phyloP scores from a whole-genome alignment of 2,113 vertebrate species.

The Micronycteris hirsuta region DNA sequence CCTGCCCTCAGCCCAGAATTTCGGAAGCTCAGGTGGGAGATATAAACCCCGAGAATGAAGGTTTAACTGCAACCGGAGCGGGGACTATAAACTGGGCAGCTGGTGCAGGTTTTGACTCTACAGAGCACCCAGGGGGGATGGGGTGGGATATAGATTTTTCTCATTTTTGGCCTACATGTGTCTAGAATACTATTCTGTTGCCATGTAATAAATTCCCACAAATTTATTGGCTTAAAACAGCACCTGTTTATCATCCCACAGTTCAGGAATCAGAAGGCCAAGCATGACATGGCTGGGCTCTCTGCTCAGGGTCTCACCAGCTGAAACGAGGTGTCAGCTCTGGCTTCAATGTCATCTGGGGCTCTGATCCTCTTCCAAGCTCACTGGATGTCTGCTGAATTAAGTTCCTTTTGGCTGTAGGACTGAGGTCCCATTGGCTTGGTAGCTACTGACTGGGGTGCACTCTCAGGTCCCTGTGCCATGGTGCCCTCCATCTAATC shows the following conservation, averaged over 20 bases:
- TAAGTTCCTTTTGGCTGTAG: neutral
- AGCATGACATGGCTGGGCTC: neutral
- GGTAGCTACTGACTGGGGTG: neutral
- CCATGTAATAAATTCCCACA: neutral
- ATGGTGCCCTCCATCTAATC: neutral
- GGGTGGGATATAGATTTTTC: neutral
- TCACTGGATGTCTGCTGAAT: neutral
- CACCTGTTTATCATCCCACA: neutral
- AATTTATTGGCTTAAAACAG: neutral
- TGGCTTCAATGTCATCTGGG: neutral
- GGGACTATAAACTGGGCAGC: neutral
- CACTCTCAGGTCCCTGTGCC: neutral
- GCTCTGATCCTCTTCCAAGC: neutral
- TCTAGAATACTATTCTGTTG: neutral
- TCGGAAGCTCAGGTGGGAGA: neutral
- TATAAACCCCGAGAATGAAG: neutral
- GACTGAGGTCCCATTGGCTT: neutral
- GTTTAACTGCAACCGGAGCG: neutral
- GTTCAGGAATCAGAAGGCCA: neutral
- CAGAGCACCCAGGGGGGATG: accelerated
- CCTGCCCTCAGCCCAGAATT: neutral
- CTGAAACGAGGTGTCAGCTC: neutral
- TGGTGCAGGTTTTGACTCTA: neutral
- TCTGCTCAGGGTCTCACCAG: neutral
- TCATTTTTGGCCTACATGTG: neutral